A percentile compares a stretch with the other conserved stretches of the same genome.
Evolutionary conservation across 2,888 invertebrate species (phyloP).

Genomic region (Xanthorhoe designata): DNA sequence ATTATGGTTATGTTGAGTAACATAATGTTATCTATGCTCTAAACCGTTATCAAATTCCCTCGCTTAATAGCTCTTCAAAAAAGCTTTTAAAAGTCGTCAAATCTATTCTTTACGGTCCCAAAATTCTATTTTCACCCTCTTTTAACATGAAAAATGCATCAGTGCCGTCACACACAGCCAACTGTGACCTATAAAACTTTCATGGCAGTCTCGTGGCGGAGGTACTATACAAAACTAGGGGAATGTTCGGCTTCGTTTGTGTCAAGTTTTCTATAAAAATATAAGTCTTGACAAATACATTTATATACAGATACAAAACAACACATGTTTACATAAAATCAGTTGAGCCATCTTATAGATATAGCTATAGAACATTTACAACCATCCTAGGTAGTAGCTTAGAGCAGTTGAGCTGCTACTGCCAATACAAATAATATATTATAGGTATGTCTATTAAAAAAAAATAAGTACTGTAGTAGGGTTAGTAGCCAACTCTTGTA

Average conservation of each 20-base stretch:
- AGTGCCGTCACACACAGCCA: conserved; percentile 33
- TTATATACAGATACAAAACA: no score
- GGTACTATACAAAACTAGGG: not conserved
- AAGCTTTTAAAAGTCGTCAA: conserved; percentile 31
- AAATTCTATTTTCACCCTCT: conserved; percentile 35
- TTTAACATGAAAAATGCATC: conserved; percentile 39
- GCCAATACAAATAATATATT: no score
- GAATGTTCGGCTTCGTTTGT: not conserved
- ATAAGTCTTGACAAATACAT: not conserved
- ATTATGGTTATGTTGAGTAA: not conserved
- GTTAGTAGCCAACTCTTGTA: no score
- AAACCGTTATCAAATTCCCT: conserved; percentile 15
- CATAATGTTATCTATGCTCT: not conserved
- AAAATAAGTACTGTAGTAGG: no score
- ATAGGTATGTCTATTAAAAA: no score
- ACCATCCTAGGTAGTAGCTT: no score
- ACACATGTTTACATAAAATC: no score
- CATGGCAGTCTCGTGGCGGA: conserved; percentile 25
- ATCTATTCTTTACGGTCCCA: conserved; percentile 31
- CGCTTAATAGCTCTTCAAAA: conserved; percentile 10
- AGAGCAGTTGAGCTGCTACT: no score
- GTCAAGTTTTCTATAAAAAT: not conserved
- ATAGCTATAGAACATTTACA: no score
- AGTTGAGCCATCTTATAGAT: no score
- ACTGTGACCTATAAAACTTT: conserved; percentile 62